Base-by-base conservation (phyloP, 2,888 invertebrate species). In the Lasioglossum pauxillum region DNA sequence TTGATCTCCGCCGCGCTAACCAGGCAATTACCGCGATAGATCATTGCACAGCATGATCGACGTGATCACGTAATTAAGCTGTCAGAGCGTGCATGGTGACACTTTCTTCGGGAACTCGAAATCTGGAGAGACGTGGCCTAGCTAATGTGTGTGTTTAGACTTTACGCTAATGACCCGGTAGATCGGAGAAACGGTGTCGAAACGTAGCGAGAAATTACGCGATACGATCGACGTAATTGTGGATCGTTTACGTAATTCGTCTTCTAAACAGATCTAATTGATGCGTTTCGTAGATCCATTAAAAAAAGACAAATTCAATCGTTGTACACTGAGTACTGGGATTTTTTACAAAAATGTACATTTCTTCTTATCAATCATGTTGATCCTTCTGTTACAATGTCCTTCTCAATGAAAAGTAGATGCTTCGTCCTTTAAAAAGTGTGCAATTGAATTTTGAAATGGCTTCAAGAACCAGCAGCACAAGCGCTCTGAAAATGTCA, bases 51-150 rank as follows among this genome's bases (percentile, higher is more conserved):
- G 64, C 31, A 16, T 31, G 31, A 64, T 64, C 64, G 64, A 64
- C 31, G 31, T 8, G 64, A 91, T 90, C 88, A 85, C 53, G 83
- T 79, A 88, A 89, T 91, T 92, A 89, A 82, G 82, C 82, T 83
- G 92, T 89, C 91, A 82, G n/a, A 31, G 31, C 44, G 72, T 69
- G 14, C 57, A 19, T 60, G n/a, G 78, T 72, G 89, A 83, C 87
- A 80, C 80, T 83, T 80, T 83, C 85, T 80, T 82, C 89, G 76
- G 76, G 72, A 81, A 80, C 49, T 57, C 74, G 74, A 16, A 82
- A 69, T 75, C 35, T 38, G 5, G 73, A 49, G 57, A 41, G 77
- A 86, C 86, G 76, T 81, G 49, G 71, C 35, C 77, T 49, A 71
- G 72, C 74, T 86, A 79, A 89, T 79, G 76, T 67, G 79, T 77